phyloP scores from a whole-genome alignment of 2,797 vertebrate species.

The Pangasius larnaudii region DNA sequence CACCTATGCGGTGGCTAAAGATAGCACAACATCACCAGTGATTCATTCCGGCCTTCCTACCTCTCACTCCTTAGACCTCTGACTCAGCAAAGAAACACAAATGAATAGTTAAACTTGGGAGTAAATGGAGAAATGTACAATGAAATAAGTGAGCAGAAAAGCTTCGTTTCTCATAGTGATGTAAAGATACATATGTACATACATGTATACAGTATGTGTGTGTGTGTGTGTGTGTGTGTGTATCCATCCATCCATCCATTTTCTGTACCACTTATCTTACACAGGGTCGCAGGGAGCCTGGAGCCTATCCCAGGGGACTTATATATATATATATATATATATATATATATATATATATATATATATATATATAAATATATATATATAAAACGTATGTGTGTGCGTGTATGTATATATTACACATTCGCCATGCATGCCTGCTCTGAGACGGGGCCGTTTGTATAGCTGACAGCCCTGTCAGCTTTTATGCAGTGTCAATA shows the following conservation, averaged over 20 bases:
- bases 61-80: not conserved
- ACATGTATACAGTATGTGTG: too few relatives aligned
- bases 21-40: constrained; percentile 23
- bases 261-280: too few relatives aligned
- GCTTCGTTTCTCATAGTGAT: not conserved
- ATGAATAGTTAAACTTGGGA: not conserved
- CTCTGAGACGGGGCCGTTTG: not conserved
- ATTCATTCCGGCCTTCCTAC: not conserved
- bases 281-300: too few relatives aligned
- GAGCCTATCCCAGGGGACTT: too few relatives aligned
- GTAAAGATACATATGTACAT: not conserved
- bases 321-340: too few relatives aligned
- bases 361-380: too few relatives aligned
- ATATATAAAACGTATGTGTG: not conserved
- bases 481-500: constrained; percentile 39
- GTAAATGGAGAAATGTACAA: not conserved
- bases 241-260: too few relatives aligned
- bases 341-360: too few relatives aligned
- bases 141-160: not conserved
- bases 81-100: constrained; percentile 45
- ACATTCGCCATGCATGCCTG: not conserved
- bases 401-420: not conserved
- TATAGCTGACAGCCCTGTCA: not conserved
- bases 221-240: too few relatives aligned
- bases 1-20: constrained; percentile 34